Evolutionary conservation across 2,797 vertebrate genomes (phyloP).

Genomic region (Pipistrellus kuhlii): DNA sequence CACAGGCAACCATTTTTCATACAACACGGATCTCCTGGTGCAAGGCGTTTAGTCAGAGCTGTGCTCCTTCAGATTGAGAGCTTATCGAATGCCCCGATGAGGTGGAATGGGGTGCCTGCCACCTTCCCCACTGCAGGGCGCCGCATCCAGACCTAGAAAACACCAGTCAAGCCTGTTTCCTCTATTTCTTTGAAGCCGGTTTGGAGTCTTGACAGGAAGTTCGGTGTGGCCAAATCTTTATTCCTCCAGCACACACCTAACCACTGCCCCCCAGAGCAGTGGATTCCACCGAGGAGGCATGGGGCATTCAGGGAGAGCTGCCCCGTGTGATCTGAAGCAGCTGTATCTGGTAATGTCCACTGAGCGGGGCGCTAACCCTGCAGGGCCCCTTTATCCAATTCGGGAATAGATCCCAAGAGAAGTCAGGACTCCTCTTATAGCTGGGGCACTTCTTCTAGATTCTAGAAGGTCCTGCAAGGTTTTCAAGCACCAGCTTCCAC

Average conservation of each 20-base stretch:
- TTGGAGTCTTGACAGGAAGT: constrained; percentile 30
- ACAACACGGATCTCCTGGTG: neutral
- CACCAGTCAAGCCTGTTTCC: neutral
- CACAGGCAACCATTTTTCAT: neutral
- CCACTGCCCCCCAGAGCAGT: neutral
- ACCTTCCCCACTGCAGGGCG: neutral
- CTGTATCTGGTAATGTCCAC: neutral
- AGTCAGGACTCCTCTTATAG: neutral
- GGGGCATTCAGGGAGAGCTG: neutral
- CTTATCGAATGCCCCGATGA: neutral
- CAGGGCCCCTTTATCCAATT: neutral
- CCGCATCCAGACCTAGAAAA: neutral
- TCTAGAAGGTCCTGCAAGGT: neutral
- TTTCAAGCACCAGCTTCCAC: neutral
- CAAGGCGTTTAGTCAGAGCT: constrained; percentile 2
- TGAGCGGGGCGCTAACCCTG: neutral
- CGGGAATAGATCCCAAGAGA: neutral
- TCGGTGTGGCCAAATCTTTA: neutral
- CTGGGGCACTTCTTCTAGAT: neutral
- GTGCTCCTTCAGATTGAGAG: neutral
- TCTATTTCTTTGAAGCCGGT: neutral
- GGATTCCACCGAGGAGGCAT: neutral
- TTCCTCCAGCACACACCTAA: neutral
- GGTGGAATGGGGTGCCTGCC: neutral
- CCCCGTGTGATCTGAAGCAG: neutral